Evolutionary conservation across 2,797 vertebrate genomes (phyloP), one percentile per base, ranked within the genome.

Genomic region (Helarctos malayanus): DNA sequence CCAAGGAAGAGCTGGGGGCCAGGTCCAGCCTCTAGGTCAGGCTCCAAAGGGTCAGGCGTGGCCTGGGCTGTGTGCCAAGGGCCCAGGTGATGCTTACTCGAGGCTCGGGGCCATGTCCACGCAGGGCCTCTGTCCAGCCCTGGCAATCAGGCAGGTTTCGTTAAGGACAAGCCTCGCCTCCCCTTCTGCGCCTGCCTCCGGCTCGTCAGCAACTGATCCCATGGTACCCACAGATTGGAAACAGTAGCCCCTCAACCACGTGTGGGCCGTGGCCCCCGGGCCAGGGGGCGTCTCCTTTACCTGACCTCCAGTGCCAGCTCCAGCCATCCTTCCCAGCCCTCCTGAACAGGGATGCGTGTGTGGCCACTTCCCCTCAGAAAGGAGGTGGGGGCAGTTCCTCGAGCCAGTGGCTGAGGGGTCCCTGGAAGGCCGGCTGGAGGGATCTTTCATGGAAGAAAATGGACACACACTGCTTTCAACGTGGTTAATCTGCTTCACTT

Each of bases 381-480:
- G 52, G 10, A 14, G 19, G 4, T 9, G 0, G 4, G 32, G 32
- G 14, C 35, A 35, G 38, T 16, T 38, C 6, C 69, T 23, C 38
- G 35, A 59, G 80, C 73, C 14, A 0, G 19, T 0, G 32, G 11
- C 56, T 5, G 23, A 57, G 29, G 45, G 4, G 15, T 69, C 10
- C 0, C 0, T 0, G 23, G 49, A 61, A 25, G 56, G 2, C 38
- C 9, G 35, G 54, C 15, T 1, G 79, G 4, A 3, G 38, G 69
- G 63, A 16, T 49, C 6, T 38, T 52, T 14, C 0, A 5, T 32
- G 68, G 52, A 5, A 41, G 68, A 29, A 45, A 38, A 47, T 3
- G 14, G 63, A 56, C 27, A 23, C 35, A 5, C 0, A 1, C 25
- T 4, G 1, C 79, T 56, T 90, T 61, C 52, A 38, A 15, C 68